Conservation (phyloP, 1,140 invertebrate genomes). For the Uloborus diversus region DNA sequence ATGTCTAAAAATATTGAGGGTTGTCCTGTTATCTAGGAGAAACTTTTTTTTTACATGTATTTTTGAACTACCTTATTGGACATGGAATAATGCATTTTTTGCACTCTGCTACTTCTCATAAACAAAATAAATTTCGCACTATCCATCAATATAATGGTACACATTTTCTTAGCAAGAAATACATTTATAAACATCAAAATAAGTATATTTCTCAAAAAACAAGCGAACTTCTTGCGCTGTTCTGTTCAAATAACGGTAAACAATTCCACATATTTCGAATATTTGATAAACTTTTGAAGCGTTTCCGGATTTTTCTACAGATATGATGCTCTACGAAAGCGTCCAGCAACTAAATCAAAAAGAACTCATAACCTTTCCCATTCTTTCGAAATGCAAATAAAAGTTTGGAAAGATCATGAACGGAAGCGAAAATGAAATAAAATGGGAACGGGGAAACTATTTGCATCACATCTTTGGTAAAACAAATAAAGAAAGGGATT, state of each 20-base stretch:
- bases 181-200: too few species aligned
- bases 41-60: too few species aligned
- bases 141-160: too few species aligned
- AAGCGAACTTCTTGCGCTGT: too few species aligned
- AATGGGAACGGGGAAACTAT: slow-evolving; percentile 10
- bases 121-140: too few species aligned
- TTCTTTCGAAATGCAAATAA: slow-evolving; percentile 45
- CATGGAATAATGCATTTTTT: too few species aligned
- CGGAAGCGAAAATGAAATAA: slow-evolving; percentile 24
- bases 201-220: too few species aligned
- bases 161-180: too few species aligned
- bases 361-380: slow-evolving; percentile 47
- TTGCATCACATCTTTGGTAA: neutral
- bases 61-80: too few species aligned
- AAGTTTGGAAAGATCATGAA: slow-evolving; percentile 46
- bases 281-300: neutral
- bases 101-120: too few species aligned
- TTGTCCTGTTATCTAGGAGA: too few species aligned
- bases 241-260: neutral
- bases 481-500: slow-evolving; percentile 14
- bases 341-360: neutral
- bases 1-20: too few species aligned
- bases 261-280: neutral
- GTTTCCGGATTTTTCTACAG: neutral
- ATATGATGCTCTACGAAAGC: neutral